phyloP scores from a whole-genome alignment of 2,888 invertebrate genomes.

The Drosophila subquinaria region DNA sequence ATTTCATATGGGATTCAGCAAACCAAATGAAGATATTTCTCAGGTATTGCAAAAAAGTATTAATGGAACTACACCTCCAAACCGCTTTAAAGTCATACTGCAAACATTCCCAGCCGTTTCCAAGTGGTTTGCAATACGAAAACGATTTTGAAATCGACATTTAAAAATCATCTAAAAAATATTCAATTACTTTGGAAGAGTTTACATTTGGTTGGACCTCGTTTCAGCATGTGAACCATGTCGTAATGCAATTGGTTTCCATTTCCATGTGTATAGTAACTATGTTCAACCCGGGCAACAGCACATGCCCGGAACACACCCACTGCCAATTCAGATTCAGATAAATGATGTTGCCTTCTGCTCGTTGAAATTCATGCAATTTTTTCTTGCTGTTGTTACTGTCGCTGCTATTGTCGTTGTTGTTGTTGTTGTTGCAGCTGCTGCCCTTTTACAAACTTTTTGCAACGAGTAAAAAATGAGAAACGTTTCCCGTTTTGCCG shows the following conservation, averaged over 20 bases:
- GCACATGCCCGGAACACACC: slow-evolving; percentile 6
- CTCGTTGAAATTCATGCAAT: slow-evolving; percentile 48
- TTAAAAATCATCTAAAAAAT: slow-evolving; percentile 26
- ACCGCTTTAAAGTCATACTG: background rate
- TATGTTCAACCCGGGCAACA: background rate
- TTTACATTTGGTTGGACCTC: slow-evolving; percentile 38
- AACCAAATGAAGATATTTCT: background rate
- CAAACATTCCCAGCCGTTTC: background rate
- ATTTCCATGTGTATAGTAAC: slow-evolving; percentile 18
- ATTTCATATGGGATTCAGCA: background rate
- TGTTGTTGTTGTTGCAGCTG: slow-evolving; percentile 14
- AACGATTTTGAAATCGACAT: slow-evolving; percentile 3
- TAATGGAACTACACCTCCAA: background rate
- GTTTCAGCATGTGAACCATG: slow-evolving; percentile 34
- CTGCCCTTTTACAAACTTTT: slow-evolving; percentile 13
- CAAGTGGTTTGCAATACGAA: slow-evolving; percentile 2
- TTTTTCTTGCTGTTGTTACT: slow-evolving; percentile 5
- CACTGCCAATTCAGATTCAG: slow-evolving; percentile 47
- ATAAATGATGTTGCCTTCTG: slow-evolving; percentile 55
- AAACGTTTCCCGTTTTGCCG: slow-evolving; percentile 45
- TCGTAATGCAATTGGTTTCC: slow-evolving; percentile 57
- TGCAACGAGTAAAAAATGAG: slow-evolving; percentile 39
- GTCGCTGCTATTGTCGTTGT: slow-evolving; percentile 1
- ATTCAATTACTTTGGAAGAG: slow-evolving; percentile 43
- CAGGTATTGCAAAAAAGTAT: background rate